Base-by-base conservation (phyloP, 2,113 vertebrate species). In the Reinhardtius hippoglossoides region DNA sequence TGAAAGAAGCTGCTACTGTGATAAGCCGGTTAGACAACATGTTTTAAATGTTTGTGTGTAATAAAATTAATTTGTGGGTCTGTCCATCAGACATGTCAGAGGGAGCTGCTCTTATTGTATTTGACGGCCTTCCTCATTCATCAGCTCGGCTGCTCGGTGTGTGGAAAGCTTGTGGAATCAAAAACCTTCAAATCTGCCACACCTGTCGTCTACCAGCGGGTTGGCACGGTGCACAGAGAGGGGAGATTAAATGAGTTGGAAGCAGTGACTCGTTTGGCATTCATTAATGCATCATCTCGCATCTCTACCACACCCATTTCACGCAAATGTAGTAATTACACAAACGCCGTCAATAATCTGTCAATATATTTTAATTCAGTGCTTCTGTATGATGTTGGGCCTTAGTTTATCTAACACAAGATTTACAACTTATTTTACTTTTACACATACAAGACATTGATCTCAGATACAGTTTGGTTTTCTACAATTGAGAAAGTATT, bases 111-210 rank as follows among this genome's bases (percentile, higher is more conserved):
- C 50, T 20, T 12, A 72, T 10, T 74, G 21, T 72, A 26, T 42
- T 55, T 5, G 63, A 63, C 10, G n/a, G 55, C 64, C 46, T 27
- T 59, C 71, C 42, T 62, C 63, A 68, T 84, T 75, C 67, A 67
- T 83, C 56, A 64, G 26, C 27, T 14, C 31, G 0, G 8, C 37
- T 2, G 20, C 48, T 76, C 65, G 31, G 71, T 21, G 26, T 80
- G 56, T 44, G 63, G 44, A 66, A 80, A 73, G 55, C 21, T 65
- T 50, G 13, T 59, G 27, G 66, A 75, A 67, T 67, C 37, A 64
- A 27, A 60, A 77, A 67, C 70, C 60, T 52, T 52, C 35, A 78
- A 57, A 48, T 18, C 68, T 16, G 12, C 20, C 69, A 71, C 14
- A 15, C 37, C 65, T 79, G 74, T 20, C 23, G 18, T 46, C 24